Evolutionary conservation across 2,888 invertebrate species (phyloP), one percentile per base, ranked within the genome.

Genomic region (Desoria tigrina): DNA sequence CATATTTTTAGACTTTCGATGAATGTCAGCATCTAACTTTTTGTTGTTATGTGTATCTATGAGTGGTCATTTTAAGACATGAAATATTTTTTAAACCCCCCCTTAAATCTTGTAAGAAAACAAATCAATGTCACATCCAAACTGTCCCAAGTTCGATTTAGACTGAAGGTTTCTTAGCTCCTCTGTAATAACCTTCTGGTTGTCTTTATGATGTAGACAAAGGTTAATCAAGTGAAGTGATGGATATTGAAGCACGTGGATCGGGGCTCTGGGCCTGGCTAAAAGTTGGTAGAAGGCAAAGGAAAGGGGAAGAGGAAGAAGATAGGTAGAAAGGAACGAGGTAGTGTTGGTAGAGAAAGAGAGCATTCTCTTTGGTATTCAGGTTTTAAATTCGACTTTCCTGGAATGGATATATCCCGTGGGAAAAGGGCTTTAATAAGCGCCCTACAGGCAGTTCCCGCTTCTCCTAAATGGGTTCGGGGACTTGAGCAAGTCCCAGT

Each of bases 301-400:
- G 53, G 50, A 55, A 50, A 57, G 45, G 28, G 23, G 27, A 55
- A 60, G 51, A 54, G 61, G 27, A 53, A 50, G 16, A 62, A 49
- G 65, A 57, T 28, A 51, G 21, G 50, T 42, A 49, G 37, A 53
- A 32, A n/a, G 18, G 53, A 16, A 11, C 4, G 32, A 27, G 14
- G 51, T 39, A 53, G 63, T 18, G 55, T 32, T 49, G 66, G 68
- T 63, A 66, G 65, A 58, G 65, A 26, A 51, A 24, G 55, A 26
- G 55, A 67, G 71, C 73, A 74, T 74, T 74, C 74, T 71, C 72
- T 74, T 74, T 74, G 71, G 72, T 72, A 72, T 72, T 69, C 72
- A 71, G 72, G 74, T 75, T 75, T 75, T 75, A 75, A 75, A 75
- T 75, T 75, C 73, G 73, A 72, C 73, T 72, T 71, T 71, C 69